A percentile compares a stretch with the other conserved stretches of the same genome.
Evolutionary conservation across 2,888 invertebrate genomes (phyloP).

Genomic region (Plebejus argus): DNA sequence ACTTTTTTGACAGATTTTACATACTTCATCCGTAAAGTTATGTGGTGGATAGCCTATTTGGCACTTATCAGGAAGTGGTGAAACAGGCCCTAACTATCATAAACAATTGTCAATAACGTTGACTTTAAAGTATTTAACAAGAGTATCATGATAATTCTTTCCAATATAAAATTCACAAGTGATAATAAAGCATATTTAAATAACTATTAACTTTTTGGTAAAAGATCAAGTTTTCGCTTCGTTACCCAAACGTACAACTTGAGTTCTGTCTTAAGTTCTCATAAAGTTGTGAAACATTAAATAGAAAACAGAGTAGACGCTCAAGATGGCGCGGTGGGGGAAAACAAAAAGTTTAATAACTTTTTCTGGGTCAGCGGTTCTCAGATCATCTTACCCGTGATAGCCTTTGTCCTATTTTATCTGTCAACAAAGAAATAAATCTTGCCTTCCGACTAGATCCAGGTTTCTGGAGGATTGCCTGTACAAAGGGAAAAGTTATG

Average conservation of each 20-base stretch:
- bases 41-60: too few relatives aligned
- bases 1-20: too few relatives aligned
- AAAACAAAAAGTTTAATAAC: constrained; percentile 19
- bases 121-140: too few relatives aligned
- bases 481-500: not conserved
- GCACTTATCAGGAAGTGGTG: too few relatives aligned
- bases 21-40: too few relatives aligned
- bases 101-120: too few relatives aligned
- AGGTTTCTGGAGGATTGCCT: not conserved
- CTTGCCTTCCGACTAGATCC: not conserved
- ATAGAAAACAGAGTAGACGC: not conserved
- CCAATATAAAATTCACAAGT: too few relatives aligned
- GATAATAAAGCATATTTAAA: not conserved
- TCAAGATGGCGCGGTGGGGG: not conserved
- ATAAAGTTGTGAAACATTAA: constrained; percentile 1
- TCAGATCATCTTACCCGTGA: constrained; percentile 2
- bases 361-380: constrained; percentile 19
- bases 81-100: too few relatives aligned
- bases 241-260: not conserved
- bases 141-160: too few relatives aligned
- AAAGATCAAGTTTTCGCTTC: not conserved
- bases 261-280: not conserved
- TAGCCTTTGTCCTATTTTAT: constrained; percentile 6
- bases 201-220: not conserved
- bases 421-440: constrained; percentile 11